Evolutionary conservation across 2,113 vertebrate genomes (phyloP).

Genomic region (Tenrec ecaudatus): DNA sequence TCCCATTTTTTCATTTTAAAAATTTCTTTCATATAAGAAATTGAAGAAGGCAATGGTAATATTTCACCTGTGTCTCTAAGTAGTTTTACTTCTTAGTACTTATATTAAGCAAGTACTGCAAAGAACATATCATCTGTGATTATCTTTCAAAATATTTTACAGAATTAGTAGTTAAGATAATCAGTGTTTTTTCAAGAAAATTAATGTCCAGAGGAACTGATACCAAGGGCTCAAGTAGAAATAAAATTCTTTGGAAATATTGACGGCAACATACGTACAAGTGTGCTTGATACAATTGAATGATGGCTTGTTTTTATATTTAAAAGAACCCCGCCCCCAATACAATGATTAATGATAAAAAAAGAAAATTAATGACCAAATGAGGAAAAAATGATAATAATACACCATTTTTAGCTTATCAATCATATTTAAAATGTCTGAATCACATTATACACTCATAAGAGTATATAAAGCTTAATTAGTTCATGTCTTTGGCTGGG

Average conservation of each 20-base stretch:
- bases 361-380: neutral
- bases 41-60: neutral
- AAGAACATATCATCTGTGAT: neutral
- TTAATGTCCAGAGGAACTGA: neutral
- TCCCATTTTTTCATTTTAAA: conserved; percentile 34
- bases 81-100: conserved; percentile 46
- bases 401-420: neutral
- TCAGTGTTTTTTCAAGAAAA: neutral
- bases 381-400: neutral
- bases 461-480: conserved; percentile 16
- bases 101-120: conserved; percentile 35
- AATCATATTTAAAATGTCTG: conserved; percentile 18
- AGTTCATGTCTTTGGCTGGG: neutral
- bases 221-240: no score
- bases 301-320: no score
- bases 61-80: conserved; percentile 32
- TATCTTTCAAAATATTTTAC: conserved; percentile 45
- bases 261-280: no score
- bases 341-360: no score
- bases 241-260: no score
- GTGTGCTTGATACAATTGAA: no score
- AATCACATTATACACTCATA: neutral
- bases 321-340: no score
- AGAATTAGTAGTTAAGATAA: conserved; percentile 36
- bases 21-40: conserved; percentile 16